phyloP scores from a whole-genome alignment of 2,113 vertebrate genomes.

The Atlantisia rogersi region DNA sequence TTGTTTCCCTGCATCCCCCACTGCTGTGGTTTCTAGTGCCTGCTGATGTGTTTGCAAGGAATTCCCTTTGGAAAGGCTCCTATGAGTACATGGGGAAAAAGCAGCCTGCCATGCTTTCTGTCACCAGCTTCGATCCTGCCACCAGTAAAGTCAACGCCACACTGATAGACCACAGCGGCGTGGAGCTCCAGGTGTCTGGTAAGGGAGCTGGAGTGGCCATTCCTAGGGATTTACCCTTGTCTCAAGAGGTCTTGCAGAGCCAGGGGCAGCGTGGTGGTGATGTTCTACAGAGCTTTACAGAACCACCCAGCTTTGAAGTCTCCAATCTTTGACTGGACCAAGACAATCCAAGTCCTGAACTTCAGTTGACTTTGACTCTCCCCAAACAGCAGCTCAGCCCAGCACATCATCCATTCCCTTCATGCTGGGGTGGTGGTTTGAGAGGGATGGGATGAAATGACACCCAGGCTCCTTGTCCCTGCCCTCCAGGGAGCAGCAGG shows the following conservation, averaged over 20 bases:
- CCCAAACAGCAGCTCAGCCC: not conserved
- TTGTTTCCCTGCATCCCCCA: not conserved
- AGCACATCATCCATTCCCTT: accelerated
- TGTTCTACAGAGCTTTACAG: not conserved
- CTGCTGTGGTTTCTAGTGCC: constrained; percentile 81
- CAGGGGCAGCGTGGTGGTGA: not conserved
- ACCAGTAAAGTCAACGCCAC: constrained; percentile 92
- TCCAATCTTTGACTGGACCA: not conserved
- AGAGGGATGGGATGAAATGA: not conserved
- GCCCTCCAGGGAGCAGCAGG: not conserved
- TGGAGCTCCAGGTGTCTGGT: constrained; percentile 93
- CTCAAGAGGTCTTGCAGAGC: accelerated
- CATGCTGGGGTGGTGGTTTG: not conserved
- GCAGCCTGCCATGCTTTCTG: constrained; percentile 95
- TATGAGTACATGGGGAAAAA: constrained; percentile 97
- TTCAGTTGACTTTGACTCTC: not conserved
- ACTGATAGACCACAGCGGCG: constrained; percentile 92
- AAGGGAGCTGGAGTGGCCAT: accelerated
- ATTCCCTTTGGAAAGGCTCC: constrained; percentile 96
- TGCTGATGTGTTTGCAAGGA: constrained; percentile 91
- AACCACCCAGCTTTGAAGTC: not conserved
- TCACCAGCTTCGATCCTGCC: constrained; percentile 87
- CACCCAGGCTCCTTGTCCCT: not conserved
- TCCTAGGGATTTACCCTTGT: accelerated
- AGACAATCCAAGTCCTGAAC: not conserved